Percentiles rank a stretch among this genome's conserved stretches.
Evolutionary conservation across 53 echinoderm and acorn worm species (phyloP).

Genomic region (Crossaster papposus): DNA sequence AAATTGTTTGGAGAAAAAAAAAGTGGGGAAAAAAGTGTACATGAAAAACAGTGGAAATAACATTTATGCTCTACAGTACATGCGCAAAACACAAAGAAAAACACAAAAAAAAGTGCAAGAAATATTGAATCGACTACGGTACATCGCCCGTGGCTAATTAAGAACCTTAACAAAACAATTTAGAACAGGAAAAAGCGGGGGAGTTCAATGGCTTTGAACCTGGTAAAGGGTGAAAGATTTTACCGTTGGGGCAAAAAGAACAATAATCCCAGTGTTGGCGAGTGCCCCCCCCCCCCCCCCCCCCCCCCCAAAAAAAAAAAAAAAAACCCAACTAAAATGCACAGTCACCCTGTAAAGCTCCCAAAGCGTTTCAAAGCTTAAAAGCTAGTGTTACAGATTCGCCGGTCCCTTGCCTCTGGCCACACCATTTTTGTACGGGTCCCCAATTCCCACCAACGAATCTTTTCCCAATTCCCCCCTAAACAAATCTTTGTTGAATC

Average conservation of each 20-base stretch:
- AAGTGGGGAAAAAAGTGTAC: background rate
- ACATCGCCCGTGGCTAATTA: slow-evolving; percentile 12
- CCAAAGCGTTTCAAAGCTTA: slow-evolving; percentile 42
- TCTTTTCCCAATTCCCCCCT: slow-evolving; percentile 21
- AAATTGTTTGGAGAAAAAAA: background rate
- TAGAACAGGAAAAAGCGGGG: background rate
- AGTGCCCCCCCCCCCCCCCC: too few relatives aligned
- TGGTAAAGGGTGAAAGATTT: background rate
- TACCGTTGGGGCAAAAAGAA: background rate
- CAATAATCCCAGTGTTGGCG: slow-evolving; percentile 33
- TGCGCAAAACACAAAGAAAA: background rate
- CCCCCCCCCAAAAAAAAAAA: too few relatives aligned
- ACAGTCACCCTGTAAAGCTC: slow-evolving; percentile 10
- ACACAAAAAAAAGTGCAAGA: background rate
- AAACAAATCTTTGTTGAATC: background rate
- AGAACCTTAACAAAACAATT: background rate
- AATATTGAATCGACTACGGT: background rate
- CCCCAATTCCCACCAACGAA: background rate
- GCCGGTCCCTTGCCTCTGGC: background rate
- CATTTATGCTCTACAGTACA: background rate
- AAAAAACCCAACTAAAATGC: too few relatives aligned
- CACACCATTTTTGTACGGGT: background rate
- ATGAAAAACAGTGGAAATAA: too few relatives aligned
- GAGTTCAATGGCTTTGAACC: slow-evolving; percentile 23
- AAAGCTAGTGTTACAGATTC: slow-evolving; percentile 64